Percentiles rank a stretch among this genome's conserved stretches.
These are phyloP conservation scores for Lycaena phlaeas DNA, from an alignment of 2,888 invertebrate species.

Conservation along the genomic window DNA sequence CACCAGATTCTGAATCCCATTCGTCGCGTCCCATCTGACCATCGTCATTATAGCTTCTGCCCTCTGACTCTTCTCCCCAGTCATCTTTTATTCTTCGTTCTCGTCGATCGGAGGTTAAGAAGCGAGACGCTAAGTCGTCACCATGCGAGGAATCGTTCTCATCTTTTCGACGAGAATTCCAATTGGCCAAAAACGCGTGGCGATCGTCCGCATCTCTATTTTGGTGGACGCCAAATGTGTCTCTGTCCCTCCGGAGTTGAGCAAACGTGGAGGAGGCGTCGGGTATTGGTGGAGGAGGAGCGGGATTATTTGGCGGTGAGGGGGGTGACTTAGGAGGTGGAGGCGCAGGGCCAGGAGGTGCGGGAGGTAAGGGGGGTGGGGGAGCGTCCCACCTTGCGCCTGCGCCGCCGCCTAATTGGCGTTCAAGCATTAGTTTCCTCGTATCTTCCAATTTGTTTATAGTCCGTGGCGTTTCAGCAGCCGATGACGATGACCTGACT, in stretches of 20 bases:
- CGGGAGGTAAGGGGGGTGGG: constrained; percentile 78
- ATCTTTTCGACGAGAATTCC: constrained; percentile 59
- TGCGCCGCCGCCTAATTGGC: constrained; percentile 82
- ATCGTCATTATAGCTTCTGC: constrained; percentile 46
- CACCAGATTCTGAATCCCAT: constrained; percentile 63
- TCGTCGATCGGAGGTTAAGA: constrained; percentile 52
- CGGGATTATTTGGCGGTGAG: constrained; percentile 65
- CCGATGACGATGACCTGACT: constrained; percentile 82
- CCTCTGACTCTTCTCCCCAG: constrained; percentile 60
- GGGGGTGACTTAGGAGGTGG: constrained; percentile 76
- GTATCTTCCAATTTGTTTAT: constrained; percentile 90
- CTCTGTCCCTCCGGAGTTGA: constrained; percentile 78
- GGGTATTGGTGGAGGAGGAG: constrained; percentile 76
- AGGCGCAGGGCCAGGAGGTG: constrained; percentile 74
- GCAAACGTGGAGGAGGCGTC: constrained; percentile 76
- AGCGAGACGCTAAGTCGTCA: constrained; percentile 57
- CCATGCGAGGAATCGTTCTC: constrained; percentile 46
- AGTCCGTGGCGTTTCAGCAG: constrained; percentile 79
- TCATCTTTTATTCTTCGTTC: constrained; percentile 45
- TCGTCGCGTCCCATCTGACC: constrained; percentile 50
- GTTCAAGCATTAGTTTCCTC: constrained; percentile 86
- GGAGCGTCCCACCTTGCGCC: constrained; percentile 76
- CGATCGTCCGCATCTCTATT: constrained; percentile 74
- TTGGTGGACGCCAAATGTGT: constrained; percentile 82
- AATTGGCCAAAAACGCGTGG: constrained; percentile 64